A percentile compares a stretch with the other conserved stretches of the same genome.
Conservation (phyloP, 2,797 vertebrate genomes). For the Acanthurus lineatus region DNA sequence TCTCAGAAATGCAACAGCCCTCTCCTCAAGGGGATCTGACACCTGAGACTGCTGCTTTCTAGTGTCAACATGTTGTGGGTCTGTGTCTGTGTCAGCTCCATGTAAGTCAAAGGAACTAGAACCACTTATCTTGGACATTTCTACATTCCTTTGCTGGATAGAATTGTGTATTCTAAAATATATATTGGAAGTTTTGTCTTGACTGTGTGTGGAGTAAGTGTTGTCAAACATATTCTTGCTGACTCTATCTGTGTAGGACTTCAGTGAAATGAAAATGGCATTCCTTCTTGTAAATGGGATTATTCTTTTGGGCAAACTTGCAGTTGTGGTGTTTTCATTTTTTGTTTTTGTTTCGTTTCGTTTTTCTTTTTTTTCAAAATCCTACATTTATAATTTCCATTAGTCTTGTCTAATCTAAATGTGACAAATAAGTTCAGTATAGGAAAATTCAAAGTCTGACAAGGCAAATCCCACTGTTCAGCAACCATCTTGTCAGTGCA, state of each 20-base stretch:
- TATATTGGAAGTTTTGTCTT: background rate
- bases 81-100: constrained; percentile 1
- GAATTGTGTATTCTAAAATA: background rate
- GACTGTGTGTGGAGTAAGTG: background rate
- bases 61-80: constrained; percentile 57
- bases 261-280: background rate
- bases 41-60: constrained; percentile 53
- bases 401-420: background rate
- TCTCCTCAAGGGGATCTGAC: constrained; percentile 59
- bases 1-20: constrained; percentile 54
- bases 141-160: background rate
- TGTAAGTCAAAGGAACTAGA: background rate
- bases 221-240: background rate
- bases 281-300: background rate
- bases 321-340: background rate
- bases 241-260: background rate
- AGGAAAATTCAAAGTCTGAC: too few relatives aligned
- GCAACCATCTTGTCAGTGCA: too few relatives aligned
- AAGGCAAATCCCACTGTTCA: too few relatives aligned
- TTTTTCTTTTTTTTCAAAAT: background rate
- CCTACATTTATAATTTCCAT: background rate
- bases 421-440: background rate
- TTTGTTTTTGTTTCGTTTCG: too few relatives aligned
- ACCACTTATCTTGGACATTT: background rate
- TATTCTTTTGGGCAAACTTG: background rate